Base-by-base conservation (phyloP, 2,888 invertebrate genomes). In the Plusia festucae region DNA sequence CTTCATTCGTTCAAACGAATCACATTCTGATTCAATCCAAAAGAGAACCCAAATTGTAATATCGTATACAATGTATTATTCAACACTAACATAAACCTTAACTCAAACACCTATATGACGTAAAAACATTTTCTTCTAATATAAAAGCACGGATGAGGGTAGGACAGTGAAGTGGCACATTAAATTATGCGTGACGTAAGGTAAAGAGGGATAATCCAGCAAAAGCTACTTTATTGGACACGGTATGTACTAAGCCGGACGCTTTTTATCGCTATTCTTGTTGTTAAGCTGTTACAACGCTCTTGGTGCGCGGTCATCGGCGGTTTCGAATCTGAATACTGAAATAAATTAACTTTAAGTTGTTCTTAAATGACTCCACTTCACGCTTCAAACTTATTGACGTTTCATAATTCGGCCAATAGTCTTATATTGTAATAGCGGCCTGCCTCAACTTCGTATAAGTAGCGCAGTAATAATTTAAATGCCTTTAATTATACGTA, bases 121-220 rank as follows among this genome's bases (percentile, higher is more conserved):
- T 18, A 61, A 65, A 68, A 65, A 67, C 72, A 82, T 79, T 80
- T n/a, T 78, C 80, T 85, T 82, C 81, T 81, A 84, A 79, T 79
- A 81, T 65, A 74, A 82, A 78, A 78, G 79, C 79, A 70, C 82
- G 63, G 90, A 93, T 88, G 84, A 91, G 93, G 92, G 93, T 92
- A 86, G 90, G 79, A 92, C 92, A 91, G 86, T 79, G 81, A 90
- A 89, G 84, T 90, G 92, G 87, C 91, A 90, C 85, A 88, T 92
- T 92, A 92, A 92, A 92, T 92, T 91, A 91, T 91, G 89, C 90
- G 88, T 88, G 85, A 87, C 90, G 83, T 79, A 83, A 90, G 87
- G 92, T 90, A 91, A 92, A 88, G 87, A 91, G 90, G 93, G 93
- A 92, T 93, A 93, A 93, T 91, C 93, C 90, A 74, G 70, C 83